Evolutionary conservation across 1,140 invertebrate species (phyloP), one percentile per base, ranked within the genome.

Genomic region (Wasmannia auropunctata): DNA sequence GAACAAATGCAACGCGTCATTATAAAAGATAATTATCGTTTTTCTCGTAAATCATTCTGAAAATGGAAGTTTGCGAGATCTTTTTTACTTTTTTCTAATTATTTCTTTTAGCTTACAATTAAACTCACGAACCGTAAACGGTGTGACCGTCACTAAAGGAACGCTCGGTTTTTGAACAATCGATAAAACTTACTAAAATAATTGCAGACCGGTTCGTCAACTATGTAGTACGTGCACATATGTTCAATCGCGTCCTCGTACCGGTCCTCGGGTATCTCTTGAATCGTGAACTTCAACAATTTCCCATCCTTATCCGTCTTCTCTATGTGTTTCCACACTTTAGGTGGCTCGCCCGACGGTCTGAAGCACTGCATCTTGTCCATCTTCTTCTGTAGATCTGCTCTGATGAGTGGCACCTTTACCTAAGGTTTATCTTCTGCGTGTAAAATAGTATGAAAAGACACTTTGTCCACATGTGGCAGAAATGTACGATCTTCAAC

Each of bases 201-300:
- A 0, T 34, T 77, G 65, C 92, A 94, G 0, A 87, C 87, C 1
- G 92, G 90, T 77, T 95, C 94, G 7, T 94, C 92, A 3, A 46
- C 67, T 0, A 93, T 22, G 34, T 95, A 95, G 46, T 92, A 88
- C 0, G 58, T 88, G 37, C 89, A 91, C 92, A 95, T 94, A 14
- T 91, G 87, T 46, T 94, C 88, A 14, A 92, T 1, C 2, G 87
- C 91, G 14, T 95, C 93, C 1, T 92, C 86, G 34, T 91, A 90
- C 58, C 93, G 91, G 40, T 94, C 93, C 63, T 92, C 90, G 0
- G 94, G 93, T 69, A 94, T 90, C 28, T 95, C 94, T 67, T 95
- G 93, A 70, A 95, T 92, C 0, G 81, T 80, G 51, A 93, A 93
- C 80, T 90, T 92, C 0, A 90, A 63, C 2, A 86, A 79, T 3